Base-by-base conservation (phyloP, 2,113 vertebrate species). In the Hassar affinis region DNA sequence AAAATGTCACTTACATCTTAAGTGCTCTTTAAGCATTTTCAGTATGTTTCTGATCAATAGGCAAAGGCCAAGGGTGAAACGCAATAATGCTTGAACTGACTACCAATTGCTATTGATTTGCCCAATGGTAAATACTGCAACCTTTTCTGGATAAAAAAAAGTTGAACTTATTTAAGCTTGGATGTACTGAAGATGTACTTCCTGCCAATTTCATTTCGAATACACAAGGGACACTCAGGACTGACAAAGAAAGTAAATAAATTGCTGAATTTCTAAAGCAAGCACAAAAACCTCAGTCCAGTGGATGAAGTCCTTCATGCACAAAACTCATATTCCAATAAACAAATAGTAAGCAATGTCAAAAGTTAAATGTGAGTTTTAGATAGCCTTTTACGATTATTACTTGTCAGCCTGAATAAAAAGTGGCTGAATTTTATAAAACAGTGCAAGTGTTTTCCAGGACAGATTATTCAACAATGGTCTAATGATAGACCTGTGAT, bases 171-270 rank as follows among this genome's bases (percentile, higher is more conserved):
- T 83, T 71, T 52, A 66, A 57, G 71, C 62, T 75, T 25, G 38
- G 35, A 72, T 38, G 54, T 77, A 22, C 45, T 82, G 25, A 33
- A n/a, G n/a, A 20, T 68, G 64, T 68, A 69, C 35, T 47, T 42
- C 9, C 22, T 71, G 45, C 35, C 22, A 71, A 20, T 72, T 64
- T 86, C 80, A 85, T 30, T 78, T 75, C 59, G 66, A 66, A 59
- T 82, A 76, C 80, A 87, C 45, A 45, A 75, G 81, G 57, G 45
- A 22, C 47, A 2, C 74, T 56, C 64, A 80, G 83, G 78, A 72
- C 84, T 59, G 68, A 74, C 56, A 78, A 78, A 83, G 76, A 35
- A 87, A 89, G 87, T 87, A 84, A 4, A 20, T 35, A 86, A 77
- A 79, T 82, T 76, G 38, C 52, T 71, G 49, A 75, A 76, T 38